These are phyloP conservation scores for Platyscapa corneri DNA, from an alignment of 1,140 invertebrate species.

Conservation along the genomic window DNA sequence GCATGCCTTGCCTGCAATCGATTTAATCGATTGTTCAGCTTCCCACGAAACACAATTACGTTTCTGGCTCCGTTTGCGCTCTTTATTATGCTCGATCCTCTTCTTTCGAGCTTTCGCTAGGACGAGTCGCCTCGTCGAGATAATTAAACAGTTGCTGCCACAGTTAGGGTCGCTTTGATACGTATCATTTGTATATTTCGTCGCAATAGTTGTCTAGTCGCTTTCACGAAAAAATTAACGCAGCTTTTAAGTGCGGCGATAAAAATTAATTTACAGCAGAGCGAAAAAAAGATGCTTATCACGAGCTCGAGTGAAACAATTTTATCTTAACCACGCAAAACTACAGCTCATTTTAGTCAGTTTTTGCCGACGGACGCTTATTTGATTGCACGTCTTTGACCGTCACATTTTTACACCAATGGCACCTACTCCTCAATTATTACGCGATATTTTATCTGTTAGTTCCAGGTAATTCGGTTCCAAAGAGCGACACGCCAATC, in stretches of 20 bases:
- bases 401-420: too few relatives aligned
- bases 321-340: too few relatives aligned
- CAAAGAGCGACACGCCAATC: too few relatives aligned
- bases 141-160: constrained; percentile 32
- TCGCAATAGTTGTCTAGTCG: not conserved
- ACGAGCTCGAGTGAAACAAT: not conserved
- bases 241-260: not conserved
- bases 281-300: not conserved
- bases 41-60: not conserved
- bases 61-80: not conserved
- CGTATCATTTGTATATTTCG: constrained; percentile 14
- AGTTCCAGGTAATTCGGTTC: too few relatives aligned
- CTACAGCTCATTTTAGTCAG: too few relatives aligned
- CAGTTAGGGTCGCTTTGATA: constrained; percentile 2
- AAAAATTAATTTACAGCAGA: not conserved
- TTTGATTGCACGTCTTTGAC: too few relatives aligned
- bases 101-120: not conserved
- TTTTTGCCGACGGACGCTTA: too few relatives aligned
- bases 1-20: not conserved
- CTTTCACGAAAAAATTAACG: not conserved
- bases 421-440: too few relatives aligned
- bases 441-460: too few relatives aligned
- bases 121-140: constrained; percentile 1
- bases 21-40: not conserved
- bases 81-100: not conserved